These are phyloP conservation scores for Carollia perspicillata DNA, from an alignment of 2,113 vertebrate species.

Conservation along the genomic window DNA sequence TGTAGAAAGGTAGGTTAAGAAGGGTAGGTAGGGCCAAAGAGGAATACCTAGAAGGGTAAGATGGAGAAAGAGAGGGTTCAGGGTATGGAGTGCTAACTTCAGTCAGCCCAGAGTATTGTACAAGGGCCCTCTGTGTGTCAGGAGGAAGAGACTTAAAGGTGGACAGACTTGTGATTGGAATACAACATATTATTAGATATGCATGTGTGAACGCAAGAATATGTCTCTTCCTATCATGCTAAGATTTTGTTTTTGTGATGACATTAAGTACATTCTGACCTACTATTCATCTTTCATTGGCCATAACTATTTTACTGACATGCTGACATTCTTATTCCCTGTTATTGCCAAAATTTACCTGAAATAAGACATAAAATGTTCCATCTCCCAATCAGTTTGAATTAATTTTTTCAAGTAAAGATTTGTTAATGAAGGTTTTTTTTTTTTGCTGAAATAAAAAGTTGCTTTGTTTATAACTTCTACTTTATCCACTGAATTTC, in stretches of 20 bases:
- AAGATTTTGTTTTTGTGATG: neutral
- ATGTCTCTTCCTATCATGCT: neutral
- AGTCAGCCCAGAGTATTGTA: neutral
- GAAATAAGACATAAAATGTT: neutral
- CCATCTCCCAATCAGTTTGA: neutral
- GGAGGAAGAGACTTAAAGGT: neutral
- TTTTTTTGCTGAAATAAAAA: neutral
- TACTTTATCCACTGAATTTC: neutral
- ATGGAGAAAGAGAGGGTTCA: neutral
- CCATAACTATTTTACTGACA: neutral
- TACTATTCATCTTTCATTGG: neutral
- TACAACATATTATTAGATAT: neutral
- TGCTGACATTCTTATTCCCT: neutral
- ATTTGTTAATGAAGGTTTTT: neutral
- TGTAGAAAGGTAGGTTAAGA: neutral
- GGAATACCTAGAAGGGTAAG: neutral
- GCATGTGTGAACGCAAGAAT: neutral
- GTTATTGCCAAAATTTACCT: neutral
- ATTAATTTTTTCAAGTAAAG: constrained; percentile 26
- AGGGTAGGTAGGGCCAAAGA: neutral
- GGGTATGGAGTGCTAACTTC: neutral
- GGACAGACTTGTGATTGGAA: neutral
- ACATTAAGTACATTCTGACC: neutral
- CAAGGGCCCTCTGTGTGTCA: neutral
- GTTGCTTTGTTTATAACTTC: constrained; percentile 32